Base-by-base conservation (phyloP, 1,140 invertebrate species). In the Magallana ariakensis region DNA sequence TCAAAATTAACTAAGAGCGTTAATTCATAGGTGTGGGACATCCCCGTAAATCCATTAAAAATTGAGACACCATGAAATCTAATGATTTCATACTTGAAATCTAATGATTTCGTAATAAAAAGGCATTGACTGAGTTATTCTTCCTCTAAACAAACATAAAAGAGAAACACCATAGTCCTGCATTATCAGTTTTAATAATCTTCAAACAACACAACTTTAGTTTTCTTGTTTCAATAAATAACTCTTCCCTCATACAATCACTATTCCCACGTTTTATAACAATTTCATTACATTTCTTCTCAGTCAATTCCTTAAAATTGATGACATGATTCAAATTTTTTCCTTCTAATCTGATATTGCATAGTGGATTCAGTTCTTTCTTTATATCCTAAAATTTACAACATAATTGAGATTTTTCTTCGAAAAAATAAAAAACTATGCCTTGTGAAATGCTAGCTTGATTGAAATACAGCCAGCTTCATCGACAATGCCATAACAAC, bases 131-230 rank as follows among this genome's bases (percentile, higher is more conserved):
- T 5, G 33, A 46, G 33, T 46, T 46, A 46, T 46, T 46, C 5
- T 46, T 46, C 33, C 33, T 46, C 33, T 5, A 46, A 46, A 46
- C 33, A 46, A 46, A 46, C 33, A 46, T 46, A 46, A 46, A 46
- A 46, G 33, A 46, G 33, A 46, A 46, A 46, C 33, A 46, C 33
- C 33, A 46, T 46, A 46, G 33, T 66, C 62, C 62, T 66, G 16
- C 62, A 66, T 66, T 6, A 66, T 66, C n/a, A 66, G 3, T 66
- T 46, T 66, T 66, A 66, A 66, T 66, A 66, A 66, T 66, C 62
- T n/a, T 66, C 16, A 66, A 9, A 19, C 19, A 66, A 66, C 62
- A 66, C 62, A 22, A 16, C 62, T 66, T 8, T 22, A 19, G 62
- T n/a, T 66, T 66, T 66, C 16, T 66, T 22, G 22, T 9, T 66